These are phyloP conservation scores for Leucania comma DNA, from an alignment of 2,888 invertebrate genomes.

Conservation along the genomic window DNA sequence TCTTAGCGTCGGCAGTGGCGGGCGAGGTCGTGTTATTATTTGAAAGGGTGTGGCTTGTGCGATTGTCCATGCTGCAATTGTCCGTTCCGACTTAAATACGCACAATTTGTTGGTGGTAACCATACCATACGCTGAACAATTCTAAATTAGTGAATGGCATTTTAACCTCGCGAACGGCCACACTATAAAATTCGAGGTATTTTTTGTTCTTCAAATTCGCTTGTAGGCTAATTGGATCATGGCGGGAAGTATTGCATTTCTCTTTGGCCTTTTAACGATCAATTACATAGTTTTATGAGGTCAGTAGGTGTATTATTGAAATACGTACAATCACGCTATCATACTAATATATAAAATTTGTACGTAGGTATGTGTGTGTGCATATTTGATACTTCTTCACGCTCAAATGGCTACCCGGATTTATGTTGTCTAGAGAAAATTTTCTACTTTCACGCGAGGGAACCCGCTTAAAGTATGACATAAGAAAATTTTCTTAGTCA, in stretches of 20 bases:
- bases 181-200: slow-evolving; percentile 47
- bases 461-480: too few relatives aligned
- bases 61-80: slow-evolving; percentile 65
- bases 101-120: slow-evolving; percentile 61
- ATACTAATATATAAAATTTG: too few relatives aligned
- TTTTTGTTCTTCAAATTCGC: slow-evolving; percentile 54
- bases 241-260: slow-evolving; percentile 52
- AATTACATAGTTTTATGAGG: slow-evolving; percentile 30
- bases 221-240: slow-evolving; percentile 31
- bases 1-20: slow-evolving; percentile 16
- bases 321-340: slow-evolving; percentile 2
- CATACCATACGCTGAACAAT: slow-evolving; percentile 59
- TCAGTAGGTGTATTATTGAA: slow-evolving; percentile 14
- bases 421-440: too few relatives aligned
- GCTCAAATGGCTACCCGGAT: too few relatives aligned
- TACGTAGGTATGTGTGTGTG: too few relatives aligned
- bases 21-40: slow-evolving; percentile 69
- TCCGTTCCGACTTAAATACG: slow-evolving; percentile 50
- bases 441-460: too few relatives aligned
- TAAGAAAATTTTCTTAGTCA: too few relatives aligned
- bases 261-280: slow-evolving; percentile 36
- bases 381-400: too few relatives aligned
- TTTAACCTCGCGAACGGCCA: slow-evolving; percentile 57
- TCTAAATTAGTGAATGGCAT: slow-evolving; percentile 64
- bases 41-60: slow-evolving; percentile 76